phyloP scores from a whole-genome alignment of 1,140 invertebrate genomes.

The Scaptodrosophila lebanonensis region DNA sequence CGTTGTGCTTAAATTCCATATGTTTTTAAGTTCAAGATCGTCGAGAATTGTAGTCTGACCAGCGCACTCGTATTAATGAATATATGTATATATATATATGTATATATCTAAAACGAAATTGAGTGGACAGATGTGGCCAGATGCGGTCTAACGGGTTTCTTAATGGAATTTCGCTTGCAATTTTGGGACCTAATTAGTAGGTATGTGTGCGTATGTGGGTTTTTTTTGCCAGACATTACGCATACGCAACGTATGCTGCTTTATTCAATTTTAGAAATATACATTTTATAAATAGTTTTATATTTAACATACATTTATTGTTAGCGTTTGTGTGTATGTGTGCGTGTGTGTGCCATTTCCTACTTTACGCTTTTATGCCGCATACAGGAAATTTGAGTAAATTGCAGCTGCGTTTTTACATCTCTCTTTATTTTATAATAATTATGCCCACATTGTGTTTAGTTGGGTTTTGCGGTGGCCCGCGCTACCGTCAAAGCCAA shows the following conservation, averaged over 20 bases:
- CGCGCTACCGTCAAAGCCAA: conserved; percentile 35
- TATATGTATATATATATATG: conserved; percentile 2
- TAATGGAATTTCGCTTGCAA: conserved; percentile 43
- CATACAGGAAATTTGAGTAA: conserved; percentile 48
- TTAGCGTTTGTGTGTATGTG: background rate
- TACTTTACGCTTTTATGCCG: background rate
- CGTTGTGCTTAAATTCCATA: conserved; percentile 25
- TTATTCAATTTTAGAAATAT: too few species aligned
- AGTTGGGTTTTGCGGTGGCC: conserved; percentile 12
- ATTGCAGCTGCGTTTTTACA: conserved; percentile 29
- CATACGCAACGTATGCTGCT: too few species aligned
- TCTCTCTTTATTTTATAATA: conserved; percentile 44
- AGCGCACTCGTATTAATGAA: background rate
- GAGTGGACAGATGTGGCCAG: too few species aligned
- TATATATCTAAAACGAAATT: conserved; percentile 9
- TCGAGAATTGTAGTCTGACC: too few species aligned
- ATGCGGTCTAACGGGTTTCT: conserved; percentile 54
- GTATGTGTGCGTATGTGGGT: conserved; percentile 19
- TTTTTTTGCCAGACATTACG: too few species aligned
- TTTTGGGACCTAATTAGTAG: conserved; percentile 1
- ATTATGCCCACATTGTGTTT: conserved; percentile 46
- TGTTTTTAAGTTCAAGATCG: conserved; percentile 1
- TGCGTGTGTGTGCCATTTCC: background rate
- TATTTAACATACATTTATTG: too few species aligned
- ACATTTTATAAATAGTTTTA: too few species aligned